Percentiles rank a stretch among this genome's conserved stretches.
phyloP scores from a whole-genome alignment of 2,888 invertebrate species.

The Apomyelois bistriatella region DNA sequence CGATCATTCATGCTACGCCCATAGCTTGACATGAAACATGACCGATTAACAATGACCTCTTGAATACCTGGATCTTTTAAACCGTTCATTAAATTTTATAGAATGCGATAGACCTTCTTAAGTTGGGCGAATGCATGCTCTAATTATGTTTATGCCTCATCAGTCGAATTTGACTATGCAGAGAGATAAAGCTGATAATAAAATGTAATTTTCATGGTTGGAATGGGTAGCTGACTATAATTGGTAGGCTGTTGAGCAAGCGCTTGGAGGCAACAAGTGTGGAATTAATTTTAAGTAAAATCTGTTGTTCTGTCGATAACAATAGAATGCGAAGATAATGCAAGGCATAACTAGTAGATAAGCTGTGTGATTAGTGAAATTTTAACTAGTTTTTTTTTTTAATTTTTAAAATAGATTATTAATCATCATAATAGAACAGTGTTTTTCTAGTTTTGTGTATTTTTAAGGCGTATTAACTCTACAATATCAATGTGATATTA shows the following conservation, averaged over 20 bases:
- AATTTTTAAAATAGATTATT: no score
- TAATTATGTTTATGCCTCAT: constrained; percentile 30
- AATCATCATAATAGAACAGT: no score
- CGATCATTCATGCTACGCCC: constrained; percentile 40
- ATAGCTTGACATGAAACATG: constrained; percentile 17
- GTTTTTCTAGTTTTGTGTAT: no score
- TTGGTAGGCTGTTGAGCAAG: constrained; percentile 6
- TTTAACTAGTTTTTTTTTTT: no score
- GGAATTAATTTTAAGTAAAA: constrained; percentile 8
- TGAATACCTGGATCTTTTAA: constrained; percentile 10
- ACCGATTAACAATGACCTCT: constrained; percentile 18
- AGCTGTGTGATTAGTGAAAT: no score
- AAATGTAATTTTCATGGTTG: constrained; percentile 20
- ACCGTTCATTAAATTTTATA: background rate
- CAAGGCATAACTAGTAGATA: background rate
- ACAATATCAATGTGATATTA: no score
- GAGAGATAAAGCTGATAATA: constrained; percentile 23
- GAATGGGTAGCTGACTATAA: constrained; percentile 2
- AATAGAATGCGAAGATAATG: constrained; percentile 1
- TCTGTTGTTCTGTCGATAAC: background rate
- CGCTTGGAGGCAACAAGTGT: constrained; percentile 4
- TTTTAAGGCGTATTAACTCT: no score
- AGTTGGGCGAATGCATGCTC: constrained; percentile 22
- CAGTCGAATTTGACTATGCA: constrained; percentile 26
- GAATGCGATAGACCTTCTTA: constrained; percentile 14